A percentile compares a stretch with the other conserved stretches of the same genome.
These are phyloP conservation scores for Butorides virescens DNA, from an alignment of 2,113 vertebrate genomes.

Conservation along the genomic window DNA sequence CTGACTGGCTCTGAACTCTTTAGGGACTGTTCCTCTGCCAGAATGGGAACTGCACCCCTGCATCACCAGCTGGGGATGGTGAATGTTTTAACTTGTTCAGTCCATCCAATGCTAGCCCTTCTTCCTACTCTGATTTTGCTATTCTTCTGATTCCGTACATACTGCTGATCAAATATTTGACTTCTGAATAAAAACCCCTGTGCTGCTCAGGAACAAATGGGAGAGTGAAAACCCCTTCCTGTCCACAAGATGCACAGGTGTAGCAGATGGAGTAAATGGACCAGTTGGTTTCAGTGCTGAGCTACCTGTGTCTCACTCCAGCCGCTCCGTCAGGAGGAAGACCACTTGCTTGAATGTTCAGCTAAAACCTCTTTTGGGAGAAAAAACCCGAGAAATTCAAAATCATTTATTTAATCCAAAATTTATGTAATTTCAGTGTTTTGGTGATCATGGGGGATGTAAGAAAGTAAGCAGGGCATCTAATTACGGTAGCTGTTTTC, in stretches of 20 bases:
- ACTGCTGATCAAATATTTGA: not conserved
- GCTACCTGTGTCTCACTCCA: not conserved
- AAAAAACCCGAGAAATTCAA: not conserved
- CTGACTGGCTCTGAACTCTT: rapidly evolving
- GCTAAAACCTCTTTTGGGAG: not conserved
- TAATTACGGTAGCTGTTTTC: not conserved
- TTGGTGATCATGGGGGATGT: not conserved
- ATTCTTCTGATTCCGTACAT: not conserved
- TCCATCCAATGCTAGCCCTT: rapidly evolving
- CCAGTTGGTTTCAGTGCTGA: not conserved
- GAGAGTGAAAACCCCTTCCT: not conserved
- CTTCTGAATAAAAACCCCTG: not conserved
- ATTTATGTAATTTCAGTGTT: not conserved
- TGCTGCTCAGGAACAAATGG: not conserved
- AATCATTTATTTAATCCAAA: not conserved
- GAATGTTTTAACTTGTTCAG: not conserved
- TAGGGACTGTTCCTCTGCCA: not conserved
- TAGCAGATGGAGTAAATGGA: not conserved
- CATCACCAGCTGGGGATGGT: rapidly evolving
- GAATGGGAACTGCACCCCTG: rapidly evolving
- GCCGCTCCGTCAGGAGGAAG: not conserved
- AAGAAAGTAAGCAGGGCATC: not conserved
- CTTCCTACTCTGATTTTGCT: not conserved
- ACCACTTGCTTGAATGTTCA: not conserved
- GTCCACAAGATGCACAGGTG: not conserved